Conservation (phyloP, 2,797 vertebrate genomes). For the Esox masquinongy region DNA sequence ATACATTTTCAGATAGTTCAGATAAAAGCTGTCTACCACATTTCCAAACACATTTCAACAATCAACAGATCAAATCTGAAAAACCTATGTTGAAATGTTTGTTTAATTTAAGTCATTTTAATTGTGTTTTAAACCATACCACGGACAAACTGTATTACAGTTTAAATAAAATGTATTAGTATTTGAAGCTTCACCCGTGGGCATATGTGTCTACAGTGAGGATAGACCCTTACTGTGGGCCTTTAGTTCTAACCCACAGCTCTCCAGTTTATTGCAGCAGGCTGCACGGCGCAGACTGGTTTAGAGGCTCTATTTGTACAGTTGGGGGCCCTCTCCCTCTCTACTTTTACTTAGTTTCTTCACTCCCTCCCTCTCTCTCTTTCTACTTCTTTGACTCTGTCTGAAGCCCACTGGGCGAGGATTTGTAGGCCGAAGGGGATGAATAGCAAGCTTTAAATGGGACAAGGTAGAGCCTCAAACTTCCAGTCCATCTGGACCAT, state of each 20-base stretch:
- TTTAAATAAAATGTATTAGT: no score
- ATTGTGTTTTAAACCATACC: no score
- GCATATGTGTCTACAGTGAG: background rate
- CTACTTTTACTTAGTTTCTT: background rate
- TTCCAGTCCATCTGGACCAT: constrained; percentile 4
- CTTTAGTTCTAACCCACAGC: background rate
- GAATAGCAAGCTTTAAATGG: no score
- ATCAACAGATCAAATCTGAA: no score
- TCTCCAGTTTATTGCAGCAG: background rate
- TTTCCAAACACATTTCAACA: no score
- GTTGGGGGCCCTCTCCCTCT: background rate
- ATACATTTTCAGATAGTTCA: no score
- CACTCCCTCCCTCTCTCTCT: background rate
- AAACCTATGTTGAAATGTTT: no score
- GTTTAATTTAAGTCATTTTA: no score
- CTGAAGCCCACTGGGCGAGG: background rate
- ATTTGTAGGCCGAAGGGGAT: background rate
- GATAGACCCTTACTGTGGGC: background rate
- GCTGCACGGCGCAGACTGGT: background rate
- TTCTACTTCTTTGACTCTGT: background rate
- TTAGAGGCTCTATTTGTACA: background rate
- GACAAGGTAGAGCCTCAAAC: background rate
- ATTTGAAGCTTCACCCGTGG: background rate
- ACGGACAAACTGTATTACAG: no score
- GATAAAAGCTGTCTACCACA: no score